Percentiles rank a stretch among this genome's conserved stretches.
These are phyloP conservation scores for Chlorops oryzae DNA, from an alignment of 1,140 invertebrate species.

Conservation along the genomic window DNA sequence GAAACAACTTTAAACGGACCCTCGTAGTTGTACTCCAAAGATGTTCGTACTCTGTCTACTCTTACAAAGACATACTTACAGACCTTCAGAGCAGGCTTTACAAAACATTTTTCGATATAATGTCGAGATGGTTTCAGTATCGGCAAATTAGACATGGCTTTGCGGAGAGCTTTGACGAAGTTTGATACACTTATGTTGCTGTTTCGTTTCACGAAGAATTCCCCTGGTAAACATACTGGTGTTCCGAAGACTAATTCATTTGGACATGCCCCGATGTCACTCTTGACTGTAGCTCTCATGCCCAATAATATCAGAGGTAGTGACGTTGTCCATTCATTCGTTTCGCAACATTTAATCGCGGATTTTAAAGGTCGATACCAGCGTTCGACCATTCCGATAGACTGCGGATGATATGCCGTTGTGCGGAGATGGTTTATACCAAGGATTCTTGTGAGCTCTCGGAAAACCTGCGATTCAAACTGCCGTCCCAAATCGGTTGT, in stretches of 20 bases:
- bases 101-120: too few species aligned
- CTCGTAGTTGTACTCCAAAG: too few species aligned
- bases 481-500: slow-evolving; percentile 44
- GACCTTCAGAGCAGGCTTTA: too few species aligned
- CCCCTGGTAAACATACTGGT: too few species aligned
- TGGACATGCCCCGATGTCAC: slow-evolving; percentile 8
- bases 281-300: slow-evolving; percentile 13
- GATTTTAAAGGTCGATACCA: slow-evolving; percentile 31
- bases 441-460: slow-evolving; percentile 3
- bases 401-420: slow-evolving; percentile 38
- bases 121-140: too few species aligned
- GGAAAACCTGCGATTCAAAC: slow-evolving; percentile 34
- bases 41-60: too few species aligned
- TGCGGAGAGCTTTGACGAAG: too few species aligned
- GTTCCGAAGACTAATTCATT: slow-evolving; percentile 11
- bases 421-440: slow-evolving; percentile 27
- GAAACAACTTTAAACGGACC: too few species aligned
- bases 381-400: slow-evolving; percentile 36
- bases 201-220: too few species aligned
- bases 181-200: too few species aligned
- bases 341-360: slow-evolving; percentile 15
- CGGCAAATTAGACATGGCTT: too few species aligned
- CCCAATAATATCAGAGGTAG: slow-evolving; percentile 26
- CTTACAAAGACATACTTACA: too few species aligned
- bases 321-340: slow-evolving; percentile 17